phyloP scores from a whole-genome alignment of 1,140 invertebrate species.

The Dreissena rostriformis region DNA sequence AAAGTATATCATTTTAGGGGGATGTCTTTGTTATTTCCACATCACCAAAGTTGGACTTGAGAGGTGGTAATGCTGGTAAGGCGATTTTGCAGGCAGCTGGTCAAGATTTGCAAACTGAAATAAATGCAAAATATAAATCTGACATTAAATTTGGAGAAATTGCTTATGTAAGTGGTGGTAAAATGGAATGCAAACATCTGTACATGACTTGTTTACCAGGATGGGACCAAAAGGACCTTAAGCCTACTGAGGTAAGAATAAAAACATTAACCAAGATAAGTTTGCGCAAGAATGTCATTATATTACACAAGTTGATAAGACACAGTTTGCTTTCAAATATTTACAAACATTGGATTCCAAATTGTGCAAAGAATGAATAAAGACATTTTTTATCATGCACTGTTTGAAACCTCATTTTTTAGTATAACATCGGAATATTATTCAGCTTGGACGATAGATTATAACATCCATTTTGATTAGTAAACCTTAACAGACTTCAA shows the following conservation, averaged over 20 bases:
- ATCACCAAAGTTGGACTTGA: constrained; percentile 41
- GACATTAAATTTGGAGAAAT: constrained; percentile 40
- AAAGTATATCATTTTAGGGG: constrained; percentile 1
- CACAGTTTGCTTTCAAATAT: too few relatives aligned
- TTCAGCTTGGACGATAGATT: too few relatives aligned
- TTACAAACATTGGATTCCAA: too few relatives aligned
- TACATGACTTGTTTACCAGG: constrained; percentile 45
- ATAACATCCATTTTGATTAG: background rate
- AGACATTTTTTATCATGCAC: too few relatives aligned
- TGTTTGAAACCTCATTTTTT: too few relatives aligned
- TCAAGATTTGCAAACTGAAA: constrained; percentile 34
- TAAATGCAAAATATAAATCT: constrained; percentile 27
- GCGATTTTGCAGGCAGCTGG: constrained; percentile 27
- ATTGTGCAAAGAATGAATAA: too few relatives aligned
- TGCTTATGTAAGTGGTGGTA: constrained; percentile 20
- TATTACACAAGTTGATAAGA: too few relatives aligned
- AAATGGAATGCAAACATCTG: constrained; percentile 18
- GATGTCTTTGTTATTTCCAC: constrained; percentile 46
- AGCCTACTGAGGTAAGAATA: background rate
- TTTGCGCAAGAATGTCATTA: too few relatives aligned
- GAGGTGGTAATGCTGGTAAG: constrained; percentile 22
- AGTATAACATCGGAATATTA: too few relatives aligned
- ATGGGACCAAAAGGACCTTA: constrained; percentile 3
- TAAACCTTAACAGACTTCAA: too few relatives aligned
- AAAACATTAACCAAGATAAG: too few relatives aligned